Conservation (phyloP, 2,888 invertebrate species). For the Scrobipalpa atriplicella region DNA sequence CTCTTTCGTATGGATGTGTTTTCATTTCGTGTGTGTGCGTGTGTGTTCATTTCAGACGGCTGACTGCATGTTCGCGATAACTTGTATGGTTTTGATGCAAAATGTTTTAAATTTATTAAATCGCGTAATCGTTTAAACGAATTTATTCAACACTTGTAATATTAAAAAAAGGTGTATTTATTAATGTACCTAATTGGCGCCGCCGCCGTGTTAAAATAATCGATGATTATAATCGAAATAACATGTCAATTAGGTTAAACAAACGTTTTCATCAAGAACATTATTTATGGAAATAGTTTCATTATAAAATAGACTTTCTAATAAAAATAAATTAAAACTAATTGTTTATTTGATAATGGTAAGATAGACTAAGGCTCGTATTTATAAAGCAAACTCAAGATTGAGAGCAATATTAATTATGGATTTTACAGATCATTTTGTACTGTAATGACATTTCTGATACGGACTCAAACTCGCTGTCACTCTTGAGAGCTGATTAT, state of each 20-base stretch:
- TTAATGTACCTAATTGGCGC: background rate
- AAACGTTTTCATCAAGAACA: background rate
- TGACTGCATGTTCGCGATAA: constrained; percentile 16
- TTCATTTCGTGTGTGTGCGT: background rate
- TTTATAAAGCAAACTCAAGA: too few species aligned
- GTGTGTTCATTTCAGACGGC: constrained; percentile 1
- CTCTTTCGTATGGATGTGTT: background rate
- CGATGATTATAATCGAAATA: background rate
- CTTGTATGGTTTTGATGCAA: constrained; percentile 14
- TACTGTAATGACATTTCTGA: too few species aligned
- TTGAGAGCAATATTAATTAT: too few species aligned
- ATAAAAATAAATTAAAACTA: too few species aligned
- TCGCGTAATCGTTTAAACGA: background rate
- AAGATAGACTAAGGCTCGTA: too few species aligned
- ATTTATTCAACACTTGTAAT: background rate
- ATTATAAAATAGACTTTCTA: too few species aligned
- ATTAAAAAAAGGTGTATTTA: background rate
- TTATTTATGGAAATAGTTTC: background rate
- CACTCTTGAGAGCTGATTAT: too few species aligned
- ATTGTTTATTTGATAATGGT: too few species aligned
- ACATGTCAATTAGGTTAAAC: background rate
- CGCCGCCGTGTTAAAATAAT: background rate
- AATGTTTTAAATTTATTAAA: constrained; percentile 9
- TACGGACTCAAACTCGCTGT: too few species aligned
- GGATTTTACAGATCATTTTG: too few species aligned